A percentile compares a stretch with the other conserved stretches of the same genome.
Conservation (phyloP, 2,113 vertebrate genomes). For the Sciurus niger region DNA sequence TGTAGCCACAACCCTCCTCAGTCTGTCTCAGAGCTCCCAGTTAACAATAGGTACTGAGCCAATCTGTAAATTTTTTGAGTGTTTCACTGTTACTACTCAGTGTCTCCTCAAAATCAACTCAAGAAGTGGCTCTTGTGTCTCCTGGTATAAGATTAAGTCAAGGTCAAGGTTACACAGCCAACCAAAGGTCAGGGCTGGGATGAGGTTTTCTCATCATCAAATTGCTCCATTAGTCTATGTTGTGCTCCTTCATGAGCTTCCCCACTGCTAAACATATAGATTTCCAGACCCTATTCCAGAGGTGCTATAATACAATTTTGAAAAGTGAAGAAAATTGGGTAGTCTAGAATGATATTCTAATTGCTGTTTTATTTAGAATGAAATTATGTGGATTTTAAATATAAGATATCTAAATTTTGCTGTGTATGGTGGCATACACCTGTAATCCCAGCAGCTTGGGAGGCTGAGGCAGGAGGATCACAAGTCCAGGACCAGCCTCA, state of each 20-base stretch:
- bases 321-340: neutral
- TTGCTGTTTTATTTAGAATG: neutral
- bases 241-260: neutral
- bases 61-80: neutral
- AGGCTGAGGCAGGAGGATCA: too few relatives aligned
- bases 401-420: too few relatives aligned
- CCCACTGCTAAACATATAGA: neutral
- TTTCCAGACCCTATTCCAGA: neutral
- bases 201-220: neutral
- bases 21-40: neutral
- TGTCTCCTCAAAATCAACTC: neutral
- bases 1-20: neutral
- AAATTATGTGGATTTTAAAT: neutral
- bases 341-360: neutral
- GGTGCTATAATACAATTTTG: neutral
- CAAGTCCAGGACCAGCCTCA: neutral
- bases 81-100: neutral
- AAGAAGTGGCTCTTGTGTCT: neutral
- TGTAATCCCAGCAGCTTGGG: too few relatives aligned
- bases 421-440: too few relatives aligned
- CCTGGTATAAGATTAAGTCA: neutral
- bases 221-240: neutral
- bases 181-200: neutral
- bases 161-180: neutral
- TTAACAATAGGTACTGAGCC: neutral